Conservation (phyloP, 2,797 vertebrate species). For the Lagocephalus sceleratus region DNA sequence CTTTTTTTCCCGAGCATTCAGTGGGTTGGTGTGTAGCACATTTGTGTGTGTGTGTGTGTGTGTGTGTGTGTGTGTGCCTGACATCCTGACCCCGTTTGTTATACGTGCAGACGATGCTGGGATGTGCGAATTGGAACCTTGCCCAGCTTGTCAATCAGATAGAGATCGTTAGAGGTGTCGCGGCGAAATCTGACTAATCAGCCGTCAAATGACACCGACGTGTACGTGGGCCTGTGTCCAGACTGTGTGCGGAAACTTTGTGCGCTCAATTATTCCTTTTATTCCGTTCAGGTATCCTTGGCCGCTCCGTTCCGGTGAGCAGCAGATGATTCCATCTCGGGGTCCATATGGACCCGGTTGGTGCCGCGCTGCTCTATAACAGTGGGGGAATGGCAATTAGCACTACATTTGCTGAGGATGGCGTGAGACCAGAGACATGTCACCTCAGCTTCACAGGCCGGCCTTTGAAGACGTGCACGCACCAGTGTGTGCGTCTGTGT, state of each 20-base stretch:
- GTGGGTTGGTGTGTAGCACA: constrained; percentile 19
- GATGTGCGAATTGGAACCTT: constrained; percentile 66
- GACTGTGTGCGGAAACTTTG: constrained; percentile 18
- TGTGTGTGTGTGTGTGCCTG: constrained; percentile 29
- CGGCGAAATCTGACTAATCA: constrained; percentile 57
- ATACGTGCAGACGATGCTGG: constrained; percentile 37
- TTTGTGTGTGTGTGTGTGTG: constrained; percentile 29
- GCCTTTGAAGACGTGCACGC: constrained; percentile 56
- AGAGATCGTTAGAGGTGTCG: constrained; percentile 66
- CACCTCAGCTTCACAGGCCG: constrained; percentile 68
- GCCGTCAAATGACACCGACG: constrained; percentile 50
- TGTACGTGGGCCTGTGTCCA: constrained; percentile 29
- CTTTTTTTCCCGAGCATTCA: constrained; percentile 30
- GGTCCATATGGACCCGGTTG: constrained; percentile 62
- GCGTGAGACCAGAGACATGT: constrained; percentile 69
- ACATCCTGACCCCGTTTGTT: constrained; percentile 50
- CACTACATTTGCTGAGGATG: constrained; percentile 67
- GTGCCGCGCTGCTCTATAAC: constrained; percentile 50
- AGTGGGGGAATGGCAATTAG: constrained; percentile 72
- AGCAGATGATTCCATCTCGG: constrained; percentile 48
- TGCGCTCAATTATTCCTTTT: constrained; percentile 11
- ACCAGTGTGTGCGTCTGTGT: constrained; percentile 7
- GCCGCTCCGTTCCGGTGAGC: constrained; percentile 11
- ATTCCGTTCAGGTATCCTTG: constrained; percentile 16
- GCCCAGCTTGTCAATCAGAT: constrained; percentile 66